Base-by-base conservation (phyloP, 2,797 vertebrate genomes). In the Sebastes iracundus region DNA sequence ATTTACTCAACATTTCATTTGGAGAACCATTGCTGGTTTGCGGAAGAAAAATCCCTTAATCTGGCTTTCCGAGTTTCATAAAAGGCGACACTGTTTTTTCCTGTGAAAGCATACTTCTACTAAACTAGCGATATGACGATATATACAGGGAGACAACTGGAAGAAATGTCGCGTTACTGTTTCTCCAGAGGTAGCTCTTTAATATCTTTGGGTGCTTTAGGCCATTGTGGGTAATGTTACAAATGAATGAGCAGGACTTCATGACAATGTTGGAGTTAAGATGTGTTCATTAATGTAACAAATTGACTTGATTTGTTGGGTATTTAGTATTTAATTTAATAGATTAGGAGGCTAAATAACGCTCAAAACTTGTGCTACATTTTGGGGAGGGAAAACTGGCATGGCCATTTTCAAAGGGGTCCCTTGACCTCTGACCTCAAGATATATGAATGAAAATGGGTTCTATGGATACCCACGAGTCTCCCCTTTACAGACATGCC, bases 241-340 rank as follows among this genome's bases (percentile, higher is more conserved):
- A 59, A 68, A 73, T 71, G 46, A 82, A 63, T 67, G 56, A 83
- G 56, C 73, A 77, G 58, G 56, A 74, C 63, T 71, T 77, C 46
- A 49, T 74, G 75, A 58, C 35, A 38, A n/a, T 32, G 52, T 58
- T 64, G 27, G 18, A 58, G 53, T 32, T 61, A 32, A 61, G 8
- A 35, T 22, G 52, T 46, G 68, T 66, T 60, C 30, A 66, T 65
- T 35, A 35, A 32, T 32, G 4, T 75, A 62, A 84, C 12, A 9
- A 72, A 75, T 49, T 33, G 11, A 49, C 9, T 67, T 52, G 25
- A 63, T 76, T 61, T 53, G 11, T 75, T 75, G 13, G 12, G 11
- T 63, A 35, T 66, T 77, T 49, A 49, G 6, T 59, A 35, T 66
- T 77, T 49, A 49, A 63, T 62, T 72, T 9, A 81, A 14, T 53